Evolutionary conservation across 2,113 vertebrate species (phyloP).

Genomic region (Jacana jacana): DNA sequence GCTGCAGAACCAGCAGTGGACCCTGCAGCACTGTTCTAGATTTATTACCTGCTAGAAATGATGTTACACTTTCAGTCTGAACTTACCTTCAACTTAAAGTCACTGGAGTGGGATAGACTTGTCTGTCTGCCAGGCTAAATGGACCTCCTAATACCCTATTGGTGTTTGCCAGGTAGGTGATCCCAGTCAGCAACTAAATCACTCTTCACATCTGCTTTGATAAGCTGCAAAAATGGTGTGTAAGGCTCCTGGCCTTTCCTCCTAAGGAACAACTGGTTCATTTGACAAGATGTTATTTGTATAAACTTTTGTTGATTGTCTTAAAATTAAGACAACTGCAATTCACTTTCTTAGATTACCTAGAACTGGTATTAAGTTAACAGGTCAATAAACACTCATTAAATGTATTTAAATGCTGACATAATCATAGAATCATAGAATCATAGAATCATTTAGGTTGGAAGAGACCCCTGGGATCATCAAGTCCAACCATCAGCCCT

Average conservation of each 20-base stretch:
- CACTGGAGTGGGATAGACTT: background rate
- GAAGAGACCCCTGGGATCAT: no score
- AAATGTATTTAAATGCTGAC: background rate
- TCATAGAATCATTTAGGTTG: no score
- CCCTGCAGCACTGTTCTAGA: background rate
- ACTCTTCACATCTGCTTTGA: background rate
- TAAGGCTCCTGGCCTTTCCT: background rate
- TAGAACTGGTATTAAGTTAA: background rate
- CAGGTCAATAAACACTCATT: background rate
- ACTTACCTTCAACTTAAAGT: background rate
- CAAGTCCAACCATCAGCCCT: no score
- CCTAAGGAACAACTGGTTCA: background rate
- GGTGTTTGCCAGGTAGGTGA: background rate
- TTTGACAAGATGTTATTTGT: background rate
- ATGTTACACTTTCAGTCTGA: background rate
- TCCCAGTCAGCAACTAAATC: background rate
- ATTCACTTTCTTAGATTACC: background rate
- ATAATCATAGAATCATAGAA: no score
- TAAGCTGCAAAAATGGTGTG: background rate
- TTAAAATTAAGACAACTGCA: background rate
- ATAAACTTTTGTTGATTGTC: background rate
- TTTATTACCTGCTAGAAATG: background rate
- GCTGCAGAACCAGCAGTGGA: background rate
- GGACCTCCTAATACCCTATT: background rate
- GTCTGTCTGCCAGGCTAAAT: background rate